Evolutionary conservation across 2,797 vertebrate genomes (phyloP).

Genomic region (Pristis pectinata): DNA sequence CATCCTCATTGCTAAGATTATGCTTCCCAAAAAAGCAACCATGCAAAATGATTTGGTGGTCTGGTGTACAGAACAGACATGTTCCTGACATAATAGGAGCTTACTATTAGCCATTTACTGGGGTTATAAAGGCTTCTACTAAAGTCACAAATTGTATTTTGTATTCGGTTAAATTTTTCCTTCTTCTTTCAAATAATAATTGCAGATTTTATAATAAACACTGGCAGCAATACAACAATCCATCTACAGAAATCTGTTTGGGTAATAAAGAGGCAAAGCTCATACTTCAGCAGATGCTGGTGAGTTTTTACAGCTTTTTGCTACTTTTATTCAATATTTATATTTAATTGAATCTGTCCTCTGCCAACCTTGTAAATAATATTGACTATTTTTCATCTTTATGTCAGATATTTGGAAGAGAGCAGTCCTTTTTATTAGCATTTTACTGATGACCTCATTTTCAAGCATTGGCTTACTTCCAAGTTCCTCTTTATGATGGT

Average conservation of each 20-base stretch:
- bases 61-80: background rate
- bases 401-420: background rate
- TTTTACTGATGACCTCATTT: background rate
- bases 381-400: background rate
- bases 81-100: background rate
- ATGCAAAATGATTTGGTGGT: background rate
- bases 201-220: background rate
- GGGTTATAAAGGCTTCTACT: background rate
- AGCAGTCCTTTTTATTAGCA: background rate
- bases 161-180: background rate
- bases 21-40: background rate
- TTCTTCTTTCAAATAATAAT: background rate
- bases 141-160: background rate
- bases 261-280: background rate
- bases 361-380: background rate
- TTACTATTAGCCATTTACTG: background rate
- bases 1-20: background rate
- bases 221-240: background rate
- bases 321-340: background rate
- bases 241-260: background rate
- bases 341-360: slow-evolving; percentile 10
- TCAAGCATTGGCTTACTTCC: background rate
- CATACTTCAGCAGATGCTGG: background rate
- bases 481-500: background rate
- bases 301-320: background rate